phyloP scores from a whole-genome alignment of 2,113 vertebrate genomes.

The Lethenteron camtschaticum region DNA sequence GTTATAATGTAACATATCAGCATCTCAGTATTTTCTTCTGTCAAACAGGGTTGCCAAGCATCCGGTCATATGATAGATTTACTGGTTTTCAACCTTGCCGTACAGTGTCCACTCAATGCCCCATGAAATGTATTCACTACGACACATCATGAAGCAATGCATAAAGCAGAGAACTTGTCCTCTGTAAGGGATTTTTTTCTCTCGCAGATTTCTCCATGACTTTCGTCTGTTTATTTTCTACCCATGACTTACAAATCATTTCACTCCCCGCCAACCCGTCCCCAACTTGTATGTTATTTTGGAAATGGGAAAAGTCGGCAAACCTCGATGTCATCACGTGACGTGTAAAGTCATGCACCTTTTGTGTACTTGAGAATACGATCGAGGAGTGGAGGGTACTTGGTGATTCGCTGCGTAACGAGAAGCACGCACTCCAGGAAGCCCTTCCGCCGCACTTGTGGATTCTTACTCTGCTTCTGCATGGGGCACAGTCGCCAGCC shows the following conservation, averaged over 20 bases:
- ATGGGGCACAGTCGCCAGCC: not conserved
- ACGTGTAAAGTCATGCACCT: constrained; percentile 23
- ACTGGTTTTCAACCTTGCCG: too few relatives aligned
- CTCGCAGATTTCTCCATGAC: not conserved
- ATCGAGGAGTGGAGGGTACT: constrained; percentile 75
- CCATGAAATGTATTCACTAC: too few relatives aligned
- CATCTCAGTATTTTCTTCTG: too few relatives aligned
- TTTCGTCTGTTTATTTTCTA: not conserved
- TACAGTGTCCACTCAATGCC: too few relatives aligned
- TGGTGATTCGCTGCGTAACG: constrained; percentile 83
- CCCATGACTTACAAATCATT: not conserved
- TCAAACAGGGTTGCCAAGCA: too few relatives aligned
- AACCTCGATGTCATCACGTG: not conserved
- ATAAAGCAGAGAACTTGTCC: not conserved
- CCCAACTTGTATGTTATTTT: not conserved
- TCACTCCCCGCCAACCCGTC: not conserved
- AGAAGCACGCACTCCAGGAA: constrained; percentile 69
- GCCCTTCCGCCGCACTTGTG: constrained; percentile 61
- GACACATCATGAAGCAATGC: too few relatives aligned
- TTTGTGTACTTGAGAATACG: constrained; percentile 64
- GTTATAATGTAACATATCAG: too few relatives aligned
- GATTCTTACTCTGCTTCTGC: constrained; percentile 57
- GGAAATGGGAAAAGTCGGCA: not conserved
- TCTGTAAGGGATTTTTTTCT: not conserved
- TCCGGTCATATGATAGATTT: too few relatives aligned